Evolutionary conservation across 2,113 vertebrate genomes (phyloP), one percentile per base, ranked within the genome.

Genomic region (Pardalotus punctatus): DNA sequence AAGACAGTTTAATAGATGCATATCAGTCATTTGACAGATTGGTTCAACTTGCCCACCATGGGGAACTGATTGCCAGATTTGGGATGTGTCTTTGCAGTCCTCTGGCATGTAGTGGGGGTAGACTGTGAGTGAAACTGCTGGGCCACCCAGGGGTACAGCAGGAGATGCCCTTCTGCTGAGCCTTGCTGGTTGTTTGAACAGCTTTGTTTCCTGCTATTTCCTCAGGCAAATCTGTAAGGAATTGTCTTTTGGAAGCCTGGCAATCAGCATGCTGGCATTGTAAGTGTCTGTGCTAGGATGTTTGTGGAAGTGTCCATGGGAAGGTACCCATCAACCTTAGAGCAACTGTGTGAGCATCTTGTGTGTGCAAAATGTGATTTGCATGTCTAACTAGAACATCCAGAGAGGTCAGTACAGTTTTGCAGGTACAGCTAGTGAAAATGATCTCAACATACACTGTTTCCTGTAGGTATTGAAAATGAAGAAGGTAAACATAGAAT

Each of bases 1-100:
- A 91, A 86, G 40, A 42, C 81, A 94, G 64, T 90, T 92, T 90
- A 94, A 69, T n/a, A 90, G 78, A 88, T 67, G n/a, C 22, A 15
- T 83, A 94, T 82, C 82, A 80, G 38, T 47, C 29, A 70, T 73
- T 88, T 95, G 81, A 90, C 67, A 86, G 71, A 83, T 47, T 77
- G 35, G 64, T 54, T 66, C 62, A 81, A 6, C 79, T 65, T 86
- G 23, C 33, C 62, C 48, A 36, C 64, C 0, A 0, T 28, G 62
- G 62, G 85, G 70, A 96, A 16, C 18, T 62, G 57, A 24, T 61
- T 82, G 90, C 42, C 58, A 62, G 38, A 72, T 93, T 80, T 88
- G 50, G 43, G 31, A 82, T 0, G 0, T 57, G 28, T 66, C 42
- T 85, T 72, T 65, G 33, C 23, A 54, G 65, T 19, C 10, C 57